These are phyloP conservation scores for Cephalophus harveyi DNA, from an alignment of 2,113 vertebrate genomes.

Conservation along the genomic window DNA sequence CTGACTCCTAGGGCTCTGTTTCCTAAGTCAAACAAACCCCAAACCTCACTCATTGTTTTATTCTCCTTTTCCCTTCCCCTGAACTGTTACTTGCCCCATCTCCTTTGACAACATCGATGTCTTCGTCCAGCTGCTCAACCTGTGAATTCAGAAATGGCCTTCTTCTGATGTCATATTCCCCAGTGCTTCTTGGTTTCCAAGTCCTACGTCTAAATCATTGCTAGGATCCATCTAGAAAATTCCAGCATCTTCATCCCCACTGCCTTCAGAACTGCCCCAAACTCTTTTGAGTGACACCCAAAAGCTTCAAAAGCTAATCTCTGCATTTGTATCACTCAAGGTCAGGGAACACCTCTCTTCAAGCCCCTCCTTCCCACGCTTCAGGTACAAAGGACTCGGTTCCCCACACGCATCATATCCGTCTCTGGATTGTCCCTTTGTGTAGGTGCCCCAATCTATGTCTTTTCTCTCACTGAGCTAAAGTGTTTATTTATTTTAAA, in stretches of 20 bases:
- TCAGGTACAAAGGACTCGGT: not conserved
- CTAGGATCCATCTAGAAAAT: not conserved
- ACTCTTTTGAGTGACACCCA: not conserved
- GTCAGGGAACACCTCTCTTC: not conserved
- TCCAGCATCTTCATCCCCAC: not conserved
- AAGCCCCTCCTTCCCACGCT: accelerated
- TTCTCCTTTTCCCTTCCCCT: not conserved
- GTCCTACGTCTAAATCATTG: not conserved
- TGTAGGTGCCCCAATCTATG: not conserved
- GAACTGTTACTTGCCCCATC: not conserved
- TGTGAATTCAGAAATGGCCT: not conserved
- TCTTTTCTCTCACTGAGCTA: not conserved
- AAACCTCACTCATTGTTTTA: not conserved
- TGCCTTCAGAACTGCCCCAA: not conserved
- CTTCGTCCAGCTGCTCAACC: not conserved
- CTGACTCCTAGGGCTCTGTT: not conserved
- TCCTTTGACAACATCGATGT: not conserved
- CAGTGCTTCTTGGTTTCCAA: not conserved
- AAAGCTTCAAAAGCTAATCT: not conserved
- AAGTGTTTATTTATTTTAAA: not conserved
- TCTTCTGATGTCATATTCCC: not conserved
- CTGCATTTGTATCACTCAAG: not conserved
- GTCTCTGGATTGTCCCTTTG: not conserved
- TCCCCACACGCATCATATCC: accelerated
- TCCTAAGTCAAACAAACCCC: not conserved